Conservation (phyloP, 2,888 invertebrate genomes). For the Branchellion lobata region DNA sequence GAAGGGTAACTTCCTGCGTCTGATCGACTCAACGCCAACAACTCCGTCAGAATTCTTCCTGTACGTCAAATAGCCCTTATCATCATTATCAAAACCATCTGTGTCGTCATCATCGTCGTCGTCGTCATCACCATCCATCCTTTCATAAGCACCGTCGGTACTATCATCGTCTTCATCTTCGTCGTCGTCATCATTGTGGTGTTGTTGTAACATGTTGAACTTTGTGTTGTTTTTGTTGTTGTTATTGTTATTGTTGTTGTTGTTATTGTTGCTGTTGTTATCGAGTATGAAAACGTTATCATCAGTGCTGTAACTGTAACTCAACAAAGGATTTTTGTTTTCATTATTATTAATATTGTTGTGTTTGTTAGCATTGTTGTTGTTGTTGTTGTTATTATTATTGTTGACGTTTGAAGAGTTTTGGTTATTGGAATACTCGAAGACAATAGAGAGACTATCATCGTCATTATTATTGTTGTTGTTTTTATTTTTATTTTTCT, state of each 20-base stretch:
- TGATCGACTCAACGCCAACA: no score
- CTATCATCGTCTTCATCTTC: no score
- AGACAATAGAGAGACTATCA: constrained; percentile 3
- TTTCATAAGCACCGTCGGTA: not conserved
- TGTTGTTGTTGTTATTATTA: not conserved
- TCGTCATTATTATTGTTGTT: not conserved
- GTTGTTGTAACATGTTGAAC: no score
- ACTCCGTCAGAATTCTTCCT: no score
- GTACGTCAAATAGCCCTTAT: not conserved
- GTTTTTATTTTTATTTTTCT: constrained; percentile 19
- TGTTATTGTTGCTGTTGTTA: not conserved
- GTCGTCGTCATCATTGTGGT: not conserved
- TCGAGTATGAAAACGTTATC: not conserved
- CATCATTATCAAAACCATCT: not conserved
- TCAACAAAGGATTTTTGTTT: not conserved
- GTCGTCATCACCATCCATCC: not conserved
- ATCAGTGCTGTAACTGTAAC: not conserved
- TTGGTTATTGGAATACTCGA: not conserved
- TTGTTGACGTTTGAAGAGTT: not conserved
- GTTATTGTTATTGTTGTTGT: not conserved
- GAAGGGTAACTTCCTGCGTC: no score
- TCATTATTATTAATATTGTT: not conserved
- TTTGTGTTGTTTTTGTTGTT: not conserved
- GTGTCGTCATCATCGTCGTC: not conserved
- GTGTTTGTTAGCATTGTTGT: not conserved